Evolutionary conservation across 1,140 invertebrate species (phyloP).

Genomic region (Batillaria attramentaria): DNA sequence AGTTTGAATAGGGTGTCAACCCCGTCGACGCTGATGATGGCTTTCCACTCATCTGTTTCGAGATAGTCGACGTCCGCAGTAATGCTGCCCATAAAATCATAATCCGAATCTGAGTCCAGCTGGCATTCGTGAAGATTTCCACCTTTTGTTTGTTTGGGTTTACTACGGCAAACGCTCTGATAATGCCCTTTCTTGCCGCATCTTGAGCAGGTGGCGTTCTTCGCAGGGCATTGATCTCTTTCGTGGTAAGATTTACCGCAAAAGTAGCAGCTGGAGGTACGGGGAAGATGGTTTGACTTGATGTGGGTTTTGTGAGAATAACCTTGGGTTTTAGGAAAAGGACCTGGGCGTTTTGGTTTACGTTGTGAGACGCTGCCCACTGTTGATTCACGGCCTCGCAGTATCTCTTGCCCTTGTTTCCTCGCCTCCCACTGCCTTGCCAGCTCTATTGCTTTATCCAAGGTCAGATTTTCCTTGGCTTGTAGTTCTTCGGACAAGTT

Average conservation of each 20-base stretch:
- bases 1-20: not conserved
- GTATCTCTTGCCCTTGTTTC: not conserved
- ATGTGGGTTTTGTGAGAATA: not conserved
- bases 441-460: not conserved
- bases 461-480: not conserved
- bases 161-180: not conserved
- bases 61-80: not conserved
- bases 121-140: not conserved
- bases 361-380: not conserved
- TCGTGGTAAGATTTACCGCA: not conserved
- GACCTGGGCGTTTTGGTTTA: not conserved
- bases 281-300: no score
- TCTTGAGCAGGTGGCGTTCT: not conserved
- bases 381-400: not conserved
- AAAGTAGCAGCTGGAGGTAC: not conserved
- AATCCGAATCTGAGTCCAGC: no score
- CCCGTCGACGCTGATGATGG: not conserved
- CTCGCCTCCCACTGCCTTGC: no score
- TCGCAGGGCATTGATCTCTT: not conserved
- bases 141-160: not conserved
- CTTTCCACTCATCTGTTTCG: not conserved
- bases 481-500: not conserved
- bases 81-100: not conserved
- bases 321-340: not conserved
- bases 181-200: not conserved